Conservation (phyloP, 2,113 vertebrate genomes). For the Neolamprologus tretocephalus region DNA sequence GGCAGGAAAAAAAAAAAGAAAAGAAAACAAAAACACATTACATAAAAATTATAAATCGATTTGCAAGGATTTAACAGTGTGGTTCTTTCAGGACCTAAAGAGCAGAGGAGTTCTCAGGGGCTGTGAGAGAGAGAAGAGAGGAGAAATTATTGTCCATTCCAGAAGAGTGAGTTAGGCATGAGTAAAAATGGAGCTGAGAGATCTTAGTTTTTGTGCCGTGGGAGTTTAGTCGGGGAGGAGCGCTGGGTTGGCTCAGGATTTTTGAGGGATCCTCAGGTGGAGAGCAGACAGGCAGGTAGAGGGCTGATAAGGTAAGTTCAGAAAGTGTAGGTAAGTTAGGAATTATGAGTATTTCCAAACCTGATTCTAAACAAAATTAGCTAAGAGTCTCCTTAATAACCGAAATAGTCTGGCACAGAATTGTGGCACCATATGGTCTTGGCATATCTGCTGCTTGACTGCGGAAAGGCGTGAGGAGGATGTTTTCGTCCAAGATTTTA, state of each 20-base stretch:
- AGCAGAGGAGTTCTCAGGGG: background rate
- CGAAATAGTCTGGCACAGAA: background rate
- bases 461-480: background rate
- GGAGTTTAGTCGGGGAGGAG: background rate
- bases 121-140: background rate
- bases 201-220: background rate
- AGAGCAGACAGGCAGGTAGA: background rate
- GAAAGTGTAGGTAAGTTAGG: background rate
- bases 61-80: background rate
- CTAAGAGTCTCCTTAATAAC: background rate
- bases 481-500: background rate
- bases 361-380: background rate
- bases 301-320: background rate
- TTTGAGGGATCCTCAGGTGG: background rate
- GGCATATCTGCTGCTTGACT: background rate
- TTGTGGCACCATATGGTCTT: background rate
- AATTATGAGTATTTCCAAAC: background rate
- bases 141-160: background rate
- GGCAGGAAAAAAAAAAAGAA: background rate
- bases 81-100: background rate
- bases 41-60: background rate
- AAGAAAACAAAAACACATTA: background rate
- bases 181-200: background rate
- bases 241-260: background rate
- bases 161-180: background rate